Percentiles rank a stretch among this genome's conserved stretches.
These are phyloP conservation scores for Halcyon chelicuti DNA, from an alignment of 2,797 vertebrate genomes.

Conservation along the genomic window DNA sequence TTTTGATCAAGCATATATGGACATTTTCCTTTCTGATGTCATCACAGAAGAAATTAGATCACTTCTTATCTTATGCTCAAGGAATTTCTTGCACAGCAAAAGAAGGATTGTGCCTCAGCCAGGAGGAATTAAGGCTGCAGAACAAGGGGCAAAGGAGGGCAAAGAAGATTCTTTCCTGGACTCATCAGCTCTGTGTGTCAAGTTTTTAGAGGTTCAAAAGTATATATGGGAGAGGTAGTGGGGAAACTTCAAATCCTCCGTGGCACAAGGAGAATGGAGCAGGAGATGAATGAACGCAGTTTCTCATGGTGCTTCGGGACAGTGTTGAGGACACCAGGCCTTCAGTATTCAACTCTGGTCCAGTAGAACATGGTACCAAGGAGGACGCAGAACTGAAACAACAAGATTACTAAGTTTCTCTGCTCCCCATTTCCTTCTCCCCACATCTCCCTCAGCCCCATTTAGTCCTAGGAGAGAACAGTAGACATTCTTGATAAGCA, in stretches of 20 bases:
- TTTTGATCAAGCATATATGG: neutral
- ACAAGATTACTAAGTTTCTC: neutral
- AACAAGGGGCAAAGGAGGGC: neutral
- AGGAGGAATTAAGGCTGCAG: neutral
- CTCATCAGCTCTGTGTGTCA: neutral
- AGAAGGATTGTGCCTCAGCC: neutral
- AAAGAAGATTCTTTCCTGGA: neutral
- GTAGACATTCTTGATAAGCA: neutral
- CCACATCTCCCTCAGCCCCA: neutral
- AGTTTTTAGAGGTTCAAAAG: neutral
- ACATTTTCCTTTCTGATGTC: neutral
- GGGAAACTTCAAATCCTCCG: constrained; percentile 29
- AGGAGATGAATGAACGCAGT: neutral
- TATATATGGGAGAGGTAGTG: neutral
- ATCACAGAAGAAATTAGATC: neutral
- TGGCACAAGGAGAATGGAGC: neutral
- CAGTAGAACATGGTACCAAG: constrained; percentile 84
- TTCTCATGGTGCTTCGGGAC: neutral
- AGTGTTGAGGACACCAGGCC: neutral
- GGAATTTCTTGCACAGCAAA: neutral
- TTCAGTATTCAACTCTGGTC: constrained; percentile 81
- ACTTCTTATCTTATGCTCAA: neutral
- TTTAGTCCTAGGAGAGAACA: neutral
- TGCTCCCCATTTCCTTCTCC: neutral
- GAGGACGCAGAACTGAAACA: constrained; percentile 80